These are phyloP conservation scores for Apogon hyalosoma DNA, from an alignment of 2,797 vertebrate genomes.

Conservation along the genomic window DNA sequence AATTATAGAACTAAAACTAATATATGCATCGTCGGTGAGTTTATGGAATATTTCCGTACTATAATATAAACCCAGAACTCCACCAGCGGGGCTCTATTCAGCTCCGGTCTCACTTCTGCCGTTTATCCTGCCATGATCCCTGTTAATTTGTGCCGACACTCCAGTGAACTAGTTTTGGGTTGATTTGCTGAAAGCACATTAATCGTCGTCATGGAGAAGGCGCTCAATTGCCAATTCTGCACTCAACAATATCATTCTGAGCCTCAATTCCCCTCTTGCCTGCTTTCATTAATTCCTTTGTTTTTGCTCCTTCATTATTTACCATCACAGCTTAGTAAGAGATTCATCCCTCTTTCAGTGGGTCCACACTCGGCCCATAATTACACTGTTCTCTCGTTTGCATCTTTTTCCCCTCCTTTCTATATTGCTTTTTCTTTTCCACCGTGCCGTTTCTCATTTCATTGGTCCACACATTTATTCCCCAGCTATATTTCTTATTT, in stretches of 20 bases:
- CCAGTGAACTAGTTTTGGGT: constrained; percentile 2
- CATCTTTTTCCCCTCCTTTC: constrained; percentile 27
- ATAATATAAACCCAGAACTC: neutral
- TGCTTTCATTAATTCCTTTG: constrained; percentile 66
- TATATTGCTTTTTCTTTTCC: neutral
- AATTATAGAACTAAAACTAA: too few relatives aligned
- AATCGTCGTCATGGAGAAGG: constrained; percentile 27
- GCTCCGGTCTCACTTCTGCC: neutral
- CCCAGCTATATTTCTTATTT: constrained; percentile 44
- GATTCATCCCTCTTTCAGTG: constrained; percentile 51
- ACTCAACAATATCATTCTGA: constrained; percentile 48
- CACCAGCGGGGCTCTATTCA: neutral
- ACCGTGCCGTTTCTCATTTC: constrained; percentile 22
- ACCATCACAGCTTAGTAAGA: constrained; percentile 57
- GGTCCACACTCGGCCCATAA: constrained; percentile 44
- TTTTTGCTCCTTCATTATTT: constrained; percentile 65
- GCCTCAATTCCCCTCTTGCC: constrained; percentile 30
- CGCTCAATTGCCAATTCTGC: constrained; percentile 27
- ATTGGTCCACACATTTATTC: constrained; percentile 30
- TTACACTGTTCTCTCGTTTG: constrained; percentile 56
- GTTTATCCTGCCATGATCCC: neutral
- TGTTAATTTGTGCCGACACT: constrained; percentile 22
- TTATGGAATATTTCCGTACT: too few relatives aligned
- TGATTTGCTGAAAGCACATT: constrained; percentile 43
- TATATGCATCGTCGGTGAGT: too few relatives aligned